Evolutionary conservation across 2,888 invertebrate genomes (phyloP), one percentile per base, ranked within the genome.

Genomic region (Polyommatus icarus): DNA sequence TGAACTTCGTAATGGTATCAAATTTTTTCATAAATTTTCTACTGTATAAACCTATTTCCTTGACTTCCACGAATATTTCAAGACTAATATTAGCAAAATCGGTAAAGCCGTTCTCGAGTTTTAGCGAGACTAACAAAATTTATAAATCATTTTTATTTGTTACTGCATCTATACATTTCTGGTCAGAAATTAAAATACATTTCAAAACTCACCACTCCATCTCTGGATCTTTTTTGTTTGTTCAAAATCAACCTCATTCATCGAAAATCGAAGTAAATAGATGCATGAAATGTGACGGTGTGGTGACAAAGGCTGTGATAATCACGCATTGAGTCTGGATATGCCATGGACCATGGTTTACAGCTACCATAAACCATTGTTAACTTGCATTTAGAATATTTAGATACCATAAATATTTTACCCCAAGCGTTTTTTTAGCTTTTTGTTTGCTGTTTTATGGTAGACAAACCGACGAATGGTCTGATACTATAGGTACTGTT

Each of bases 271-370:
- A 77, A 80, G 83, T 85, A 83, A 84, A 84, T 83, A 79, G 80
- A 79, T 82, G 82, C 84, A 85, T 85, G 84, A 86, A 78, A 78
- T 78, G 82, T 29, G 18, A 67, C 5, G 5, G 12, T 7, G 15
- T 0, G 0, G 18, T 67, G 1, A 85, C 85, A 89, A 88, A 86
- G 83, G 84, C 77, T 78, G 80, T 84, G 82, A 90, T 92, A 88
- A 92, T 91, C 88, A 87, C 85, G 81, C 81, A 84, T 88, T 90
- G 84, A 87, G 81, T 80, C 80, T 32, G 67, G 24, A 8, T 12
- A 29, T 1, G 29, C 32, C 40, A 78, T 82, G 83, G 79, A 15
- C 32, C 40, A 78, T 82, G 83, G 79, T 83, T 85, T 89, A 89
- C 83, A 84, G 83, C 84, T 81, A 80, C 84, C 86, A 88, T 89